A percentile compares a stretch with the other conserved stretches of the same genome.
These are phyloP conservation scores for Cecropterus lyciades DNA, from an alignment of 1,140 invertebrate species.

Conservation along the genomic window DNA sequence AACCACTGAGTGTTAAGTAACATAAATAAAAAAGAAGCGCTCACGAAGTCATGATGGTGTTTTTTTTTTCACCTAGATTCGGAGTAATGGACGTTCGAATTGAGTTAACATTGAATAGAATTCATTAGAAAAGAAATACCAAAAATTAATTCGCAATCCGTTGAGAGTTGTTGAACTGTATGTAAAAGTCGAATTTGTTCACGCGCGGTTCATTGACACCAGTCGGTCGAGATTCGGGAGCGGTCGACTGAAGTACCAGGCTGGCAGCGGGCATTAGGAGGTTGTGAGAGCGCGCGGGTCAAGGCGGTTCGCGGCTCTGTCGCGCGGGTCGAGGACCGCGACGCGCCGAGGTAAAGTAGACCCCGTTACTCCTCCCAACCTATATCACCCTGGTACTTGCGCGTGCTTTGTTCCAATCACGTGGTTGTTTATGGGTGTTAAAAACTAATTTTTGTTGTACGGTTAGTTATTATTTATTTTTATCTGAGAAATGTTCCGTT, in stretches of 20 bases:
- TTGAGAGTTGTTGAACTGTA: constrained; percentile 28
- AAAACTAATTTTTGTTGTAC: not conserved
- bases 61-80: constrained; percentile 24
- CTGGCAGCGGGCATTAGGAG: constrained; percentile 58
- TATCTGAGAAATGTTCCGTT: not conserved
- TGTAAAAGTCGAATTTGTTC: constrained; percentile 32
- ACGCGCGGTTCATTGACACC: constrained; percentile 37
- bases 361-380: constrained; percentile 64
- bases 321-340: constrained; percentile 68
- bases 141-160: constrained; percentile 34
- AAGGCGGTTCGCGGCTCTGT: constrained; percentile 61
- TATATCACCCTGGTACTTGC: constrained; percentile 59
- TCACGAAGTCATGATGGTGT: constrained; percentile 2
- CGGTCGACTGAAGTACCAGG: constrained; percentile 55
- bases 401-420: constrained; percentile 20
- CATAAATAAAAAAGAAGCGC: not conserved
- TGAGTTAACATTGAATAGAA: constrained; percentile 27
- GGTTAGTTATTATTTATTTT: not conserved
- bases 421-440: not conserved
- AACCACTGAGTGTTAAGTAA: not conserved
- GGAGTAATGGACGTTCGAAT: constrained; percentile 12
- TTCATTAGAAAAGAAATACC: constrained; percentile 16
- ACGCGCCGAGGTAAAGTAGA: constrained; percentile 56
- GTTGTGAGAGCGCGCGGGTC: constrained; percentile 64
- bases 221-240: constrained; percentile 46